These are phyloP conservation scores for Helicolenus hilgendorfi DNA, from an alignment of 2,797 vertebrate genomes.

Conservation along the genomic window DNA sequence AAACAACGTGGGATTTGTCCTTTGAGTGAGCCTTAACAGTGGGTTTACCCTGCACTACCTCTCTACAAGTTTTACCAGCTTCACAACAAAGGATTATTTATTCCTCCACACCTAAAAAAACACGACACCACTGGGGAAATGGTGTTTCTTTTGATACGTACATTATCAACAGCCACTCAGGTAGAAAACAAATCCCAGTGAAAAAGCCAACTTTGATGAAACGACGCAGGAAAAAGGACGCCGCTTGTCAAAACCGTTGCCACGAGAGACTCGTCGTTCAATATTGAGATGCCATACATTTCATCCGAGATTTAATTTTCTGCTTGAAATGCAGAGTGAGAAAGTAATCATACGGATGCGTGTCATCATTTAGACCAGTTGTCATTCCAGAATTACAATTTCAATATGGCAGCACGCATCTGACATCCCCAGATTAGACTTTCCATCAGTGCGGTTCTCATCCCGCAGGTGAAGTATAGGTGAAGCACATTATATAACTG, in stretches of 20 bases:
- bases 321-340: constrained; percentile 60
- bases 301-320: constrained; percentile 76
- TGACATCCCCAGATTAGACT: constrained; percentile 68
- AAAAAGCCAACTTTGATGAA: constrained; percentile 15
- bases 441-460: constrained; percentile 21
- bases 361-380: constrained; percentile 66
- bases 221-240: not conserved
- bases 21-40: constrained; percentile 25
- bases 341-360: constrained; percentile 66
- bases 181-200: constrained; percentile 36
- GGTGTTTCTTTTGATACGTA: constrained; percentile 31
- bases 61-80: constrained; percentile 2
- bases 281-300: constrained; percentile 46
- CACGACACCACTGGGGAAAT: constrained; percentile 11
- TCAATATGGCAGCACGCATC: constrained; percentile 62
- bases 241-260: constrained; percentile 40
- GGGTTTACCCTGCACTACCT: constrained; percentile 9
- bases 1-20: constrained; percentile 14
- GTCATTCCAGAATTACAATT: constrained; percentile 68
- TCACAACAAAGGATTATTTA: constrained; percentile 39
- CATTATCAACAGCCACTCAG: constrained; percentile 38
- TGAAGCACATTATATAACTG: constrained; percentile 26
- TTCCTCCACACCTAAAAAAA: constrained; percentile 20
- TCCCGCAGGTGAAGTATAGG: constrained; percentile 42
- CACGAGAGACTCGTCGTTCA: constrained; percentile 31